These are phyloP conservation scores for Aphis gossypii DNA, from an alignment of 1,140 invertebrate species.

Conservation along the genomic window DNA sequence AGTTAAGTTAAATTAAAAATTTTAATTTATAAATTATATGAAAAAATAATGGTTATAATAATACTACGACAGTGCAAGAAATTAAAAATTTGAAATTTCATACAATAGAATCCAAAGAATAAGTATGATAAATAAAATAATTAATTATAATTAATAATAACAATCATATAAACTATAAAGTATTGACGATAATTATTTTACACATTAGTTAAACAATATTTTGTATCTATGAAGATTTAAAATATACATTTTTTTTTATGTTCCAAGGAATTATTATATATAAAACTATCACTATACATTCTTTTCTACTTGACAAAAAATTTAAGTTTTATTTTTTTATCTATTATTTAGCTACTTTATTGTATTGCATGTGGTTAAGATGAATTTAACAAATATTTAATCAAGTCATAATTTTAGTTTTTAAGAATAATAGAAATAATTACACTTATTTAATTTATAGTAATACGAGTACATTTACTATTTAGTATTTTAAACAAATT, in stretches of 20 bases:
- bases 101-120: not conserved
- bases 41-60: not conserved
- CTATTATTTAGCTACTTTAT: not conserved
- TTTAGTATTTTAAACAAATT: no score
- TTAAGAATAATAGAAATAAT: no score
- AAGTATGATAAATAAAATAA: no score
- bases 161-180: not conserved
- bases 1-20: not conserved
- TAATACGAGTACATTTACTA: no score
- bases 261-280: not conserved
- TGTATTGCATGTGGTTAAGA: not conserved
- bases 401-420: no score
- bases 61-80: not conserved
- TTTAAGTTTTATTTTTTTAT: not conserved
- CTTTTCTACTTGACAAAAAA: not conserved
- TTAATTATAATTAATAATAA: no score
- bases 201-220: not conserved
- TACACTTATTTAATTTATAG: no score
- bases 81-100: not conserved
- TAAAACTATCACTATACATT: no score
- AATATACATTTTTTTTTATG: not conserved
- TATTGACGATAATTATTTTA: not conserved
- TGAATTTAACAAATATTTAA: no score
- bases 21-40: not conserved
- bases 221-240: not conserved